A percentile compares a stretch with the other conserved stretches of the same genome.
phyloP scores from a whole-genome alignment of 2,113 vertebrate genomes.

The Empidonax traillii region DNA sequence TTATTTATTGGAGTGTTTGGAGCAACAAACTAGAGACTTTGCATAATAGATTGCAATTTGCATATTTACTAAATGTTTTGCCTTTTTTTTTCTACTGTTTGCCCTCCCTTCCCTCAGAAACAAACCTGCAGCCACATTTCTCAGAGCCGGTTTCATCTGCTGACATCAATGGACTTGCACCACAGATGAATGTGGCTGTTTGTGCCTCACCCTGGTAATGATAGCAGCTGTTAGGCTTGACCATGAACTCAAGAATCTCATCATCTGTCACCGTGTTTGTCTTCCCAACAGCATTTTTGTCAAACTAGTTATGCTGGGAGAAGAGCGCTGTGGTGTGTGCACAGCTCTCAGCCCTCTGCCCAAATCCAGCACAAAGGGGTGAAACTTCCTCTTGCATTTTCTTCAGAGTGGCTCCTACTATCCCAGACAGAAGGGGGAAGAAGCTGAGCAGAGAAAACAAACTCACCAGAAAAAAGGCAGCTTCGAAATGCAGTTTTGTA shows the following conservation, averaged over 20 bases:
- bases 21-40: conserved; percentile 15
- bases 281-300: not conserved
- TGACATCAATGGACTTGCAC: conserved; percentile 7
- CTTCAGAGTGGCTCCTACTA: not conserved
- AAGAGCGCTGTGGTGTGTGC: not conserved
- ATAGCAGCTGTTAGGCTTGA: conserved; percentile 23
- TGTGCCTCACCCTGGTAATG: not conserved
- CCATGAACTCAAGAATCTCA: not conserved
- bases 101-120: not conserved
- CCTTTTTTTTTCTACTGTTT: not conserved
- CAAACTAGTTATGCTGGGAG: not conserved
- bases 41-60: conserved; percentile 46
- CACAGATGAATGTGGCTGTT: conserved; percentile 13
- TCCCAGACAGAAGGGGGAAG: not conserved
- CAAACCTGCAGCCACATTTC: not conserved
- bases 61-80: conserved; percentile 20
- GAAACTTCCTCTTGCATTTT: not conserved
- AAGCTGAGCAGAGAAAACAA: not conserved
- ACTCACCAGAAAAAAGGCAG: not conserved
- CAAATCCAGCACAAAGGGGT: not conserved
- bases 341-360: not conserved
- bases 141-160: not conserved
- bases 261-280: not conserved
- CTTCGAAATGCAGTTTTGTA: not conserved
- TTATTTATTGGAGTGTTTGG: conserved; percentile 53